These are phyloP conservation scores for Stegostoma tigrinum DNA, from an alignment of 2,113 vertebrate genomes.

Conservation along the genomic window DNA sequence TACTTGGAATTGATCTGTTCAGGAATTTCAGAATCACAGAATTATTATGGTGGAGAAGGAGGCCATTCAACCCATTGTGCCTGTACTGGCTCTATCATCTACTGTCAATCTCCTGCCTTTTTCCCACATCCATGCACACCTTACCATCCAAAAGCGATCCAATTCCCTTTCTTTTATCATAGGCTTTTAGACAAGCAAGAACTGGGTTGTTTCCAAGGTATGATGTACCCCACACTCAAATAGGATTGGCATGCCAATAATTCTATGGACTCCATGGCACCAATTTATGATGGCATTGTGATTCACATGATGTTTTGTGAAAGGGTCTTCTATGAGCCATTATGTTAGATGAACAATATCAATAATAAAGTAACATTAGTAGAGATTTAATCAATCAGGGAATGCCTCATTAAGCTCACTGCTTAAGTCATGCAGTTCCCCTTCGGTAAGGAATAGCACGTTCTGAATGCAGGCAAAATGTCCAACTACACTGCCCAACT, in stretches of 20 bases:
- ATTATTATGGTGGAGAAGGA: too few species aligned
- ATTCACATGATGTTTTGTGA: background rate
- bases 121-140: too few species aligned
- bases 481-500: background rate
- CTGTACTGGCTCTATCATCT: too few species aligned
- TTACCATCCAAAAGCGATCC: too few species aligned
- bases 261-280: background rate
- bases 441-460: background rate
- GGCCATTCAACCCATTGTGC: too few species aligned
- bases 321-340: background rate
- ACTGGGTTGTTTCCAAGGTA: background rate
- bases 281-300: background rate
- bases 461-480: background rate
- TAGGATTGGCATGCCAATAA: background rate
- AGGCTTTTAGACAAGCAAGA: background rate
- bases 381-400: background rate
- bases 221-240: background rate
- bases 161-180: background rate
- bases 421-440: background rate
- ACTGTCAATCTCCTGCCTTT: too few species aligned
- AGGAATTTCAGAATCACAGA: background rate
- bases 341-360: background rate
- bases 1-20: background rate
- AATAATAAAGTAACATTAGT: background rate
- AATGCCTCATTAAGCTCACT: background rate